Evolutionary conservation across 2,888 invertebrate genomes (phyloP), one percentile per base, ranked within the genome.

Genomic region (Drosophila yooni): DNA sequence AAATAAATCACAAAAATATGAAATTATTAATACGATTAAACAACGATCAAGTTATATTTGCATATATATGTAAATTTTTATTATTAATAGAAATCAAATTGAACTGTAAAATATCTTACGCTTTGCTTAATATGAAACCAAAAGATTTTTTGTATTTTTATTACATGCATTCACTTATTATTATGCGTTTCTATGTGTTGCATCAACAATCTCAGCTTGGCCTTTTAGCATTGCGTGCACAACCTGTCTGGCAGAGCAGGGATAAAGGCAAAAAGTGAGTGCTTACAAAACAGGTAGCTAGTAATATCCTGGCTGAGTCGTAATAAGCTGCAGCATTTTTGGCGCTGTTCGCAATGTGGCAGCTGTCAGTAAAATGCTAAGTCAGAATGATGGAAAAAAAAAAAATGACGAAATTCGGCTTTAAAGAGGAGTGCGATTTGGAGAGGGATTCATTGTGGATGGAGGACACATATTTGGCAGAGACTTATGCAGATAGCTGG

Each of bases 321-420:
- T 54, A 58, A 65, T 70, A 27, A 43, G 52, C 18, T 48, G 46
- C 18, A 33, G 29, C 40, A 38, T 52, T 60, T 72, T 43, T 25
- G 72, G 36, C 27, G 51, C 29, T 57, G 50, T 18, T 15, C 31
- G 27, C 46, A 36, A 36, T 13, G 62, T 56, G 76, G 43, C 62
- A 63, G 66, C 71, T 75, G 76, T 59, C 65, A 76, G 57, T 46
- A 36, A 76, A 70, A 70, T 51, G 76, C 21, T 54, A 56, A 27
- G 18, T 18, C 38, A 18, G 34, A 46, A 27, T 21, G 27, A 25
- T 31, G 15, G 21, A 36, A 27, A 27, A 18, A 13, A 36, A 27
- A 27, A 25, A 25, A 25, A 46, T 21, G 15, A 25, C 21, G 25
- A 46, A 25, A 15, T 15, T 4, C 2, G 29, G 50, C 25, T 53